Evolutionary conservation across 2,113 vertebrate species (phyloP).

Genomic region (Phycodurus eques): DNA sequence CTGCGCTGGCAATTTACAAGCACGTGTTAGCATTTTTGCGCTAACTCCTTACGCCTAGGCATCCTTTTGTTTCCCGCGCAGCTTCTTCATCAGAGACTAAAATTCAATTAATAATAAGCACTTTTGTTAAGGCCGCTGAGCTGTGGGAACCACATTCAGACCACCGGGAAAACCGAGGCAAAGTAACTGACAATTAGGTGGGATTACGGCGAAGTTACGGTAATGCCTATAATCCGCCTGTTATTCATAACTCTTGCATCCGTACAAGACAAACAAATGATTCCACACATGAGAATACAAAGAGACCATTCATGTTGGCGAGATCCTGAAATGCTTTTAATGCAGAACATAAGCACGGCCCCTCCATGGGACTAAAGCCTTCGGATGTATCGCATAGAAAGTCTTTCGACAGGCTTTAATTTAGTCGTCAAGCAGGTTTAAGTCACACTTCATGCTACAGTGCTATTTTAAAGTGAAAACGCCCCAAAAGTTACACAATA

Average conservation of each 20-base stretch:
- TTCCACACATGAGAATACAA: slow-evolving; percentile 53
- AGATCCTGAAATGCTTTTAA: slow-evolving; percentile 54
- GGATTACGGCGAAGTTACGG: slow-evolving; percentile 44
- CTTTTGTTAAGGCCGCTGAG: slow-evolving; percentile 17
- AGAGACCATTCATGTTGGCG: slow-evolving; percentile 46
- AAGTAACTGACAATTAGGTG: slow-evolving; percentile 52
- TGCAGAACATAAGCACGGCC: slow-evolving; percentile 47
- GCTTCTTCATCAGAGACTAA: slow-evolving; percentile 15
- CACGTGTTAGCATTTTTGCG: background rate
- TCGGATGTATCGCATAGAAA: background rate
- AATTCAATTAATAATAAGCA: slow-evolving; percentile 23
- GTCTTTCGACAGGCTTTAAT: background rate
- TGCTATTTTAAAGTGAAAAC: too few relatives aligned
- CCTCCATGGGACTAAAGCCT: background rate
- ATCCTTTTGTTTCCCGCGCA: background rate
- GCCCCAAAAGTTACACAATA: too few relatives aligned
- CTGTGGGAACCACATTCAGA: slow-evolving; percentile 28
- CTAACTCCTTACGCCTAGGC: background rate
- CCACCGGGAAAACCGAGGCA: background rate
- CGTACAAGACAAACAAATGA: slow-evolving; percentile 50
- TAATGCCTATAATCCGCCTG: slow-evolving; percentile 55
- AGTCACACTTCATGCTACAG: background rate
- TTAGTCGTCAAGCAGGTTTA: background rate
- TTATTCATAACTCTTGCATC: slow-evolving; percentile 55
- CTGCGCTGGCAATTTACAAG: background rate